Base-by-base conservation (phyloP, 2,888 invertebrate species). In the Apocheima hispidaria region DNA sequence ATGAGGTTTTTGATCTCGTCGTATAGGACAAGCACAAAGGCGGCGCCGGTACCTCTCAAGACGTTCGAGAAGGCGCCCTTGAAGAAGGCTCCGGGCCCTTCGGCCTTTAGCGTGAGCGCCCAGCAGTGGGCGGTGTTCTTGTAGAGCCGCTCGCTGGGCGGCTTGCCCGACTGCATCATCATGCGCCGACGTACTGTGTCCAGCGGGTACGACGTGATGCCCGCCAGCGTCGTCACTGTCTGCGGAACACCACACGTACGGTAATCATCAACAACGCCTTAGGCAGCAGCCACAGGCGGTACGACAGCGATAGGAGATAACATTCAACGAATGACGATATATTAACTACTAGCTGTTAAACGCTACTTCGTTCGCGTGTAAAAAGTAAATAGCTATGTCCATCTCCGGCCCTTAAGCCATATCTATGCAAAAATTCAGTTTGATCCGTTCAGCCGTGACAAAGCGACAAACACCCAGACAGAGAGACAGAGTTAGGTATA, bases 81-180 rank as follows among this genome's bases (percentile, higher is more conserved):
- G 94, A 98, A 99, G 95, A 99, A 97, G 52, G 98, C 98, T 28
- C 86, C 84, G 0, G 91, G 71, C 49, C 99, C 99, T 91, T 99
- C 99, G 36, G 94, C 92, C 78, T 95, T 95, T 75, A 96, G 88
- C 79, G 98, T 97, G 79, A 95, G 95, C 14, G 92, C 81, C 96
- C 98, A 98, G 92, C 99, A 99, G 87, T 99, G 97, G 36, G 96
- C 85, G 26, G 98, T 98, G 90, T 94, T 97, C 93, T 97, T 98
- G 94, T 98, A 98, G 78, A 95, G 90, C 65, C 97, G 94, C 70
- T 98, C 97, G 53, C 94, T 86, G 78, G 94, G 93, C 65, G 95
- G 95, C 71, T 96, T 94, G 38, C 98, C 98, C 62, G 98, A 98
- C 92, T 98, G 98, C 99, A 99, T 99, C 99, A 99, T 99, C 98